Percentiles rank a stretch among this genome's conserved stretches.
Evolutionary conservation across 35 echinoderm and acorn worm species (phyloP).

Genomic region (Strongylocentrotus purpuratus): DNA sequence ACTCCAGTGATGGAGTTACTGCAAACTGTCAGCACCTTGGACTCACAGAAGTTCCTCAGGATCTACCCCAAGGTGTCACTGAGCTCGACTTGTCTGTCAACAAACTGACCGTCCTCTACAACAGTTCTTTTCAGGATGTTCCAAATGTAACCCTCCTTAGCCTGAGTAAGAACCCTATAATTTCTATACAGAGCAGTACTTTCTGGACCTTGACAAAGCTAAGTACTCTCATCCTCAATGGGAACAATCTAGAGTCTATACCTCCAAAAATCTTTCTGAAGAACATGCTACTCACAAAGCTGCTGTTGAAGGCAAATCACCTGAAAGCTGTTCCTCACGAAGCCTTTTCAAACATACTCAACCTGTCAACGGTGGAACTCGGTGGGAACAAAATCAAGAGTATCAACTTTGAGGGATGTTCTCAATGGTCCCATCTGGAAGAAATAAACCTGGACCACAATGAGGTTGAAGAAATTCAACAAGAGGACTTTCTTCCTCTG

Average conservation of each 20-base stretch:
- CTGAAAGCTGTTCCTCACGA: neutral
- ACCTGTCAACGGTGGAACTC: neutral
- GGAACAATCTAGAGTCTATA: neutral
- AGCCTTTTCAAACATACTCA: neutral
- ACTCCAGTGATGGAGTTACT: neutral
- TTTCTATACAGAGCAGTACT: neutral
- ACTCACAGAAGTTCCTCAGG: neutral
- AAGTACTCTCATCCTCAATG: neutral
- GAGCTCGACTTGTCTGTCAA: neutral
- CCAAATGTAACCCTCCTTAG: neutral
- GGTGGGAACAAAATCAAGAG: neutral
- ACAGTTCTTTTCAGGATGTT: slow-evolving; percentile 10
- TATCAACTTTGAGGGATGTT: neutral
- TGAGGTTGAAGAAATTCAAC: neutral
- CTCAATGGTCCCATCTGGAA: neutral
- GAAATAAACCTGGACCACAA: neutral
- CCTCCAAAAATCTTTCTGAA: neutral
- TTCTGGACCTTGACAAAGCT: neutral
- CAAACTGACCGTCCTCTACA: neutral
- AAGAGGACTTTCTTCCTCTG: slow-evolving; percentile 24
- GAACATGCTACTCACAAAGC: neutral
- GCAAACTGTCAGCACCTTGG: neutral
- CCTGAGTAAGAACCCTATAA: neutral
- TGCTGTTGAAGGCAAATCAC: neutral
- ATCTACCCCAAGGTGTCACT: neutral